A percentile compares a stretch with the other conserved stretches of the same genome.
These are phyloP conservation scores for Schizopygopsis malacanthus DNA, from an alignment of 2,797 vertebrate genomes.

Conservation along the genomic window DNA sequence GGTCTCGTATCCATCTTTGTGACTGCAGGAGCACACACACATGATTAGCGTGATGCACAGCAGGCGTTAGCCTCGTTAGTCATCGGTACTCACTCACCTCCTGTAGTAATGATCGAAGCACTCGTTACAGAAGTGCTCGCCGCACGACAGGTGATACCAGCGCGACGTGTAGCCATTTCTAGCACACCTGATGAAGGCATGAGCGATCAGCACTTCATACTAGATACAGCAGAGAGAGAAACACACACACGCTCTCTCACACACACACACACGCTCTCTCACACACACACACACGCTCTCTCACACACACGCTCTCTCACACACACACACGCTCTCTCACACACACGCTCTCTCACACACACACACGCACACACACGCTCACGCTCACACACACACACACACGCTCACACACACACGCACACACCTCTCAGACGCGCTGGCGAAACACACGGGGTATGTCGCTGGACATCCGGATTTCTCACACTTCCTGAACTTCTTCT, in stretches of 20 bases:
- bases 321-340: too few species aligned
- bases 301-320: too few species aligned
- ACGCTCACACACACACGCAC: not conserved
- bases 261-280: too few species aligned
- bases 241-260: too few species aligned
- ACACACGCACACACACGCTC: too few species aligned
- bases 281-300: too few species aligned
- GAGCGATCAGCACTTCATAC: not conserved
- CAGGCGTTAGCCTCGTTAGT: not conserved
- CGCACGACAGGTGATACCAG: conserved; percentile 98
- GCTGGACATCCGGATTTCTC: conserved; percentile 97
- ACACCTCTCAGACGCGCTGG: conserved; percentile 95
- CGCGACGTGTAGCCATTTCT: conserved; percentile 98
- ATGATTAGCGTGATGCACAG: not conserved
- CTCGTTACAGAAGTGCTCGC: conserved; percentile 99
- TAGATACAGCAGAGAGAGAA: too few species aligned
- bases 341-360: too few species aligned
- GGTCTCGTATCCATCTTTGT: conserved; percentile 97
- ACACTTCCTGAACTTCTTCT: conserved; percentile 98
- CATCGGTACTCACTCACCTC: conserved; percentile 79
- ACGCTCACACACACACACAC: too few species aligned
- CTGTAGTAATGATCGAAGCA: conserved; percentile 99
- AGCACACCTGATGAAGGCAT: conserved; percentile 85
- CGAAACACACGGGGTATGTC: conserved; percentile 94
- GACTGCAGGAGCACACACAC: conserved; percentile 74